Base-by-base conservation (phyloP, 2,797 vertebrate genomes). In the Lutjanus argentimaculatus region DNA sequence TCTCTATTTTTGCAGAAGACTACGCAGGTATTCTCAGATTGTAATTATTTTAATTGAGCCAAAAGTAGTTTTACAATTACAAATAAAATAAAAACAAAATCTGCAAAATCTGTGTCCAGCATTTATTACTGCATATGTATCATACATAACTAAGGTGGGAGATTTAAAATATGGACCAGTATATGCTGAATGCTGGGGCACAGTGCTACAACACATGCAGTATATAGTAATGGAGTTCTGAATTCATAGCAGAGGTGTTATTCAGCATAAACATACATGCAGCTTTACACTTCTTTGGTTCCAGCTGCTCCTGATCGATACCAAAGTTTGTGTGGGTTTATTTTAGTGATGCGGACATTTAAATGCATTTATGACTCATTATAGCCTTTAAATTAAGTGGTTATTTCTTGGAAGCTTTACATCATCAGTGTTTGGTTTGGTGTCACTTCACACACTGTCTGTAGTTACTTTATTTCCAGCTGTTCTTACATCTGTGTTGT, bases 241-340 rank as follows among this genome's bases (percentile, higher is more conserved):
- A 63, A 30, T 74, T 77, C 13, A 49, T 15, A 72, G 53, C 46
- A 62, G 61, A 78, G 1, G 12, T 68, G 40, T 75, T 55, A 58
- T 22, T 45, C 15, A 59, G 6, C 45, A 30, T 21, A 17, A 59
- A 70, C n/a, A n/a, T 58, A 67, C 43, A 51, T 80, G 45, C 40
- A 66, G 45, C 36, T 61, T 74, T 63, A 77, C 17, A 67, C 7
- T 16, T 80, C 30, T 76, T 9, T 72, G 51, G 67, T 43, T 75
- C 6, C 7, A n/a, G 57, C 82, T 77, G 52, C 52, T 84, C 61
- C 42, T 49, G 17, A 22, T 79, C 2, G 16, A 36, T 43, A n/a
- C n/a, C n/a, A n/a, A 75, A 58, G 53, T 79, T 65, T 0, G 19
- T 57, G 0, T 58, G 42, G 21, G 42, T 65, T 67, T 74, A 12